These are phyloP conservation scores for Nomada hirtipes DNA, from an alignment of 2,888 invertebrate species.

Conservation along the genomic window DNA sequence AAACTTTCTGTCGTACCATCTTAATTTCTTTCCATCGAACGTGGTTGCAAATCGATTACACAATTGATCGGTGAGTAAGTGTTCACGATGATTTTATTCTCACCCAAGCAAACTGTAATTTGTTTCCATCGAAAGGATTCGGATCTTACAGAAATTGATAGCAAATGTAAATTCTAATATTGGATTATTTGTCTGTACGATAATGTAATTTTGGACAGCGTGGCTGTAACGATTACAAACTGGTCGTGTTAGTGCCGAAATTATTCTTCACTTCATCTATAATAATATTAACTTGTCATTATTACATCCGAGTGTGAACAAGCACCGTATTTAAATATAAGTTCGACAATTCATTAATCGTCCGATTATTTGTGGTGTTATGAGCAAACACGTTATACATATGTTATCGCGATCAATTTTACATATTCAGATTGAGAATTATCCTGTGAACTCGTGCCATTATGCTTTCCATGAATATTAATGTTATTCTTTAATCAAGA, in stretches of 20 bases:
- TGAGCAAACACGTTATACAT: slow-evolving; percentile 6
- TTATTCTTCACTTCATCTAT: no score
- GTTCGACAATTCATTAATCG: slow-evolving; percentile 25
- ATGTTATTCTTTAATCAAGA: slow-evolving; percentile 14
- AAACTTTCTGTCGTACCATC: neutral
- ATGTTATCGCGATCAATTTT: slow-evolving; percentile 33
- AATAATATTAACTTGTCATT: no score
- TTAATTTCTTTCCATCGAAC: neutral
- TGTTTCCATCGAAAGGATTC: no score
- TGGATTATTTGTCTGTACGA: no score
- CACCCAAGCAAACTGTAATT: no score
- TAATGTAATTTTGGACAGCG: no score
- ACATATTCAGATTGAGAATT: slow-evolving; percentile 46
- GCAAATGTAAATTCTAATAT: no score
- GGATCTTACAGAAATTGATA: no score
- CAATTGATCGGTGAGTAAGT: slow-evolving; percentile 42
- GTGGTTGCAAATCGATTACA: neutral
- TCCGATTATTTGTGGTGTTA: neutral
- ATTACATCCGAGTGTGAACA: no score
- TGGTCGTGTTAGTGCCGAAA: no score
- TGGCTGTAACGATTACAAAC: no score
- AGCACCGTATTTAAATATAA: neutral
- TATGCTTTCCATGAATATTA: slow-evolving; percentile 18
- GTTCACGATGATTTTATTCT: neutral
- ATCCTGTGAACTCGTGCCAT: slow-evolving; percentile 3